Base-by-base conservation (phyloP, 2,113 vertebrate species). In the Chloropsis hardwickii region DNA sequence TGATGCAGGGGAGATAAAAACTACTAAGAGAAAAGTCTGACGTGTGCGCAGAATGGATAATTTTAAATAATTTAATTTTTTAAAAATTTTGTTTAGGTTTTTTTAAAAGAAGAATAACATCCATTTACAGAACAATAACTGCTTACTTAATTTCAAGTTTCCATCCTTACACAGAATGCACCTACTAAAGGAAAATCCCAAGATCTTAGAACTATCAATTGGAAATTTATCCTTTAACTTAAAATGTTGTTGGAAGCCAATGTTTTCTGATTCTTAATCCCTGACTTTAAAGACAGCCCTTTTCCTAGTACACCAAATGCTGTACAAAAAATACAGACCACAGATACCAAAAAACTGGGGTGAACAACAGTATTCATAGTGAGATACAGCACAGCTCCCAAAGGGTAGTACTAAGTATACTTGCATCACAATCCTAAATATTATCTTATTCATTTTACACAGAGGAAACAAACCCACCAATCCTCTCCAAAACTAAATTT, bases 71-170 rank as follows among this genome's bases (percentile, higher is more conserved):
- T 54, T 17, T 11, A 16, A 13, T 12, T 44, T 51, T 35, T 19
- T 8, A 2, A 28, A 2, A 4, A 9, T 12, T 60, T 57, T 35
- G 8, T 24, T 62, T 44, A 5, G 4, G 1, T 9, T 35, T 47
- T 31, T 42, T 58, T 13, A 1, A 3, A 58, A 51, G 44, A 12
- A 58, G 14, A 83, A 25, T 62, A 86, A 72, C 13, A 72, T 45
- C 6, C 39, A 50, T 53, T 71, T 58, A 71, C 11, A 39, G 50
- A 90, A 81, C 14, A 70, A 22, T 47, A 62, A 39, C 33, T 71
- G 25, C 40, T 60, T 4, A 2, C 42, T 53, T 69, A 28, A 72
- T 28, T 91, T 53, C 60, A 62, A 14, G 17, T 74, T 61, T 56
- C 39, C 17, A 48, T 53, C 24, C 62, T 89, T 42, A 50, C 53